These are phyloP conservation scores for Ochropleura leucogaster DNA, from an alignment of 2,888 invertebrate genomes.

Conservation along the genomic window DNA sequence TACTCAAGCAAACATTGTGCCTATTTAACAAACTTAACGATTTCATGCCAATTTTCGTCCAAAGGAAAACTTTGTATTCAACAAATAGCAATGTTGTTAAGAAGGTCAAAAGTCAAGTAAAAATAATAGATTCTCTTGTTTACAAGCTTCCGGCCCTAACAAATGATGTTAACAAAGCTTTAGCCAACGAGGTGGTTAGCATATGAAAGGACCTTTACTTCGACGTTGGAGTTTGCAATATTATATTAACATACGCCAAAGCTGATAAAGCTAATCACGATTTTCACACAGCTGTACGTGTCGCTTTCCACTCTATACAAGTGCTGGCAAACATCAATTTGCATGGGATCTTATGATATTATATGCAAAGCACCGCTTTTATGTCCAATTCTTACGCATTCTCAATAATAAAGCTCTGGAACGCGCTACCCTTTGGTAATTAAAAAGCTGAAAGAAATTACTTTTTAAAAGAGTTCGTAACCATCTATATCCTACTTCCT, in stretches of 20 bases:
- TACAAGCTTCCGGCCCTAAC: slow-evolving; percentile 45
- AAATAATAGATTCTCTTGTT: slow-evolving; percentile 51
- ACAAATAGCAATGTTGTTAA: neutral
- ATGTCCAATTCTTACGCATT: no score
- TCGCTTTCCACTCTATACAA: slow-evolving; percentile 38
- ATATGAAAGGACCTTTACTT: slow-evolving; percentile 54
- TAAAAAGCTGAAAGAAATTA: no score
- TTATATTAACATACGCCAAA: slow-evolving; percentile 55
- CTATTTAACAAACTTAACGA: slow-evolving; percentile 20
- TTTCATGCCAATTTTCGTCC: slow-evolving; percentile 35
- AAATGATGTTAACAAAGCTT: slow-evolving; percentile 22
- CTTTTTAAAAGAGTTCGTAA: no score
- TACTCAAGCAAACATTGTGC: slow-evolving; percentile 25
- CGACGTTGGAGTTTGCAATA: slow-evolving; percentile 39
- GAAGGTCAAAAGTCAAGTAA: slow-evolving; percentile 35
- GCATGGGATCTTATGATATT: no score
- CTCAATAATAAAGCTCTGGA: no score
- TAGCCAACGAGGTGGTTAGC: slow-evolving; percentile 39
- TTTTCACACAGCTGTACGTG: slow-evolving; percentile 40
- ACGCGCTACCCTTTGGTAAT: no score
- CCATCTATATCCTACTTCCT: no score
- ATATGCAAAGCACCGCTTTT: no score
- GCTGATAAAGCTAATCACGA: slow-evolving; percentile 54
- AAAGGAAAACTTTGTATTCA: slow-evolving; percentile 34
- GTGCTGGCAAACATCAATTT: neutral